Conservation (phyloP, 1,140 invertebrate genomes). For the Aphelinus certus region DNA sequence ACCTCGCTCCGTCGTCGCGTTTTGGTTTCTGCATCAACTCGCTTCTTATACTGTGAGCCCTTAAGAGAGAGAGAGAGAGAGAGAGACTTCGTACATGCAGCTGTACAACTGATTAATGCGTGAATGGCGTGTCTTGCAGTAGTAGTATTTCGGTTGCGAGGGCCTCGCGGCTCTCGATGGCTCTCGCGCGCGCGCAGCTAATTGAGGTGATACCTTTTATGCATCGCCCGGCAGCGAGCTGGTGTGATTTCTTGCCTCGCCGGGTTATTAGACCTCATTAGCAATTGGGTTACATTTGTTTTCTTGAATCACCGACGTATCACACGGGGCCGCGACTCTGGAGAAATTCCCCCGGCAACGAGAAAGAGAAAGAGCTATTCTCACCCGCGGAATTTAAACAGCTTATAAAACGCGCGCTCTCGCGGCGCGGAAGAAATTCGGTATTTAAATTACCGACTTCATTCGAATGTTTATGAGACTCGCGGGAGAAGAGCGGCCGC, state of each 20-base stretch:
- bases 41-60: too few relatives aligned
- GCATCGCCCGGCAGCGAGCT: constrained; percentile 1
- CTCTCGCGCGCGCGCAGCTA: constrained; percentile 18
- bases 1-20: too few relatives aligned
- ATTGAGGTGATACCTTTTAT: constrained; percentile 38
- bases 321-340: background rate
- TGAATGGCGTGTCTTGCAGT: constrained; percentile 23
- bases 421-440: background rate
- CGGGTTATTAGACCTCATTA: constrained; percentile 38
- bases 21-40: too few relatives aligned
- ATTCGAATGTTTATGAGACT: constrained; percentile 13
- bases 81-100: too few relatives aligned
- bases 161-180: constrained; percentile 13
- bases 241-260: constrained; percentile 18
- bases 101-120: constrained; percentile 24
- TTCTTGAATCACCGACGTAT: constrained; percentile 21
- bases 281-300: constrained; percentile 33
- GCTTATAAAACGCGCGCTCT: constrained; percentile 7
- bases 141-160: background rate
- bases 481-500: background rate
- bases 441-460: constrained; percentile 18
- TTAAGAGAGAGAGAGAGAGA: too few relatives aligned
- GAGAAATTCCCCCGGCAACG: background rate
- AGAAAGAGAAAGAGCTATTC: background rate
- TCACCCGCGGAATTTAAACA: background rate